phyloP scores from a whole-genome alignment of 35 echinoderm and acorn worm species.

The Apostichopus californicus region DNA sequence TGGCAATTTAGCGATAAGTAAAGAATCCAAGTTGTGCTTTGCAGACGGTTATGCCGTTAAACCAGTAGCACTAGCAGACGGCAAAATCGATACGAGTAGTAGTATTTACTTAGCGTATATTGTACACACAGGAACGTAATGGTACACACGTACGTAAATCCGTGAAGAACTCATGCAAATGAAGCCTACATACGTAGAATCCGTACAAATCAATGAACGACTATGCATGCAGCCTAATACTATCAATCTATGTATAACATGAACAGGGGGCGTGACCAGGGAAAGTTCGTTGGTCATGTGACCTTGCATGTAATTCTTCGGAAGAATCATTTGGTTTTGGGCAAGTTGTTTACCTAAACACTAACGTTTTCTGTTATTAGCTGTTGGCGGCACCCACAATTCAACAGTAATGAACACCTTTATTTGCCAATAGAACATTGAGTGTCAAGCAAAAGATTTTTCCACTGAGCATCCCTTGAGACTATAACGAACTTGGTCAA shows the following conservation, averaged over 20 bases:
- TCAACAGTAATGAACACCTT: too few species aligned
- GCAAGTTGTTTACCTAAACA: too few species aligned
- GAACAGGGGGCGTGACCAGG: slow-evolving; percentile 14
- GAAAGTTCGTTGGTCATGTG: slow-evolving; percentile 17
- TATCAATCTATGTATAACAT: neutral
- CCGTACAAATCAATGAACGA: neutral
- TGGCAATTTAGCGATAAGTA: too few species aligned
- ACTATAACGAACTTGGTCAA: neutral
- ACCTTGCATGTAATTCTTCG: neutral
- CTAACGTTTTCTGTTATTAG: too few species aligned
- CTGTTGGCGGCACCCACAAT: too few species aligned
- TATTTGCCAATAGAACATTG: too few species aligned
- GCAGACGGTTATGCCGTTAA: too few species aligned
- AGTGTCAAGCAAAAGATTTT: too few species aligned
- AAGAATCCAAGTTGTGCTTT: too few species aligned
- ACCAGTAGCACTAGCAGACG: neutral
- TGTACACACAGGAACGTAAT: neutral
- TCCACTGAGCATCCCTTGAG: too few species aligned
- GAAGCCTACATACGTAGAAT: slow-evolving; percentile 14
- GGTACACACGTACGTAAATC: neutral
- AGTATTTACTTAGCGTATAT: neutral
- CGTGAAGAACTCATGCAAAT: neutral
- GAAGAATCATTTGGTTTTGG: too few species aligned
- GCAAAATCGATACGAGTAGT: slow-evolving; percentile 3
- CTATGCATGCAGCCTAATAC: neutral